phyloP scores from a whole-genome alignment of 1,140 invertebrate species.

The Drosophila parabipectinata region DNA sequence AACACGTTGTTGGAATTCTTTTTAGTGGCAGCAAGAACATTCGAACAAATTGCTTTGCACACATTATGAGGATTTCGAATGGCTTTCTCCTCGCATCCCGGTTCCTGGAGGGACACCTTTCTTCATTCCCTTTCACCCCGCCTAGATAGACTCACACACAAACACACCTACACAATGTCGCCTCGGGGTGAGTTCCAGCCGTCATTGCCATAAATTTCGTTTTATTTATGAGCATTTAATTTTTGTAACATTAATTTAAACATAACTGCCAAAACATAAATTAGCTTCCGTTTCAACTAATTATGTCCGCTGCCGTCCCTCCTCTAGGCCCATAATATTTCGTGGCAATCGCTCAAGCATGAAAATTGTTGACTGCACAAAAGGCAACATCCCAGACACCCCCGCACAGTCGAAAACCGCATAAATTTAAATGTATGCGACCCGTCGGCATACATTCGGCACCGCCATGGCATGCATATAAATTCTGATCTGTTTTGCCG shows the following conservation, averaged over 20 bases:
- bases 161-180: background rate
- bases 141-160: background rate
- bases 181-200: slow-evolving; percentile 7
- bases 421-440: slow-evolving; percentile 68
- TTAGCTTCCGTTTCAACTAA: slow-evolving; percentile 84
- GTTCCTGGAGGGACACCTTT: slow-evolving; percentile 4
- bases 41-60: slow-evolving; percentile 72
- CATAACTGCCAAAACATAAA: slow-evolving; percentile 84
- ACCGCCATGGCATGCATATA: slow-evolving; percentile 49
- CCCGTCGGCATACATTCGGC: slow-evolving; percentile 13
- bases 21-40: slow-evolving; percentile 9
- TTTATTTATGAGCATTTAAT: slow-evolving; percentile 84
- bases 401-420: slow-evolving; percentile 44
- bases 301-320: slow-evolving; percentile 54
- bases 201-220: slow-evolving; percentile 64
- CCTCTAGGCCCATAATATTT: slow-evolving; percentile 9
- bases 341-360: slow-evolving; percentile 78
- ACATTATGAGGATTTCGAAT: slow-evolving; percentile 68
- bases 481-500: slow-evolving; percentile 73
- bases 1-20: slow-evolving; percentile 74
- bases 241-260: slow-evolving; percentile 84
- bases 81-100: slow-evolving; percentile 23
- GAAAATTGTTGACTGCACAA: slow-evolving; percentile 81
- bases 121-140: slow-evolving; percentile 5
- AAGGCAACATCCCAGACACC: slow-evolving; percentile 64